phyloP scores from a whole-genome alignment of 1,140 invertebrate genomes.

The Theocolax elegans region DNA sequence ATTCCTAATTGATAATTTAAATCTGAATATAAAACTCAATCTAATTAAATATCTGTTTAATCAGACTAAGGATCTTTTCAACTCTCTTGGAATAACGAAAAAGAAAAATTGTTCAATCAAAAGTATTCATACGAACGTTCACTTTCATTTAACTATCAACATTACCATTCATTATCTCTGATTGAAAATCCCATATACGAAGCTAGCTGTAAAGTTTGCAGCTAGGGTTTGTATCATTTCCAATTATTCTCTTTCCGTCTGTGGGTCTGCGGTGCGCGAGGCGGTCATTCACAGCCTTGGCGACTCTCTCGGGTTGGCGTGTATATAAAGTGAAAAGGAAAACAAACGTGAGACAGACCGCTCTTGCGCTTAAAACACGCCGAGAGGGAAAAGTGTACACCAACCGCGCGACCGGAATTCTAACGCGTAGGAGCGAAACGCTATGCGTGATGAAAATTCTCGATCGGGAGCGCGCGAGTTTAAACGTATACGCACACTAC shows the following conservation, averaged over 20 bases:
- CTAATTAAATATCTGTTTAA: too few relatives aligned
- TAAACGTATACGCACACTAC: too few relatives aligned
- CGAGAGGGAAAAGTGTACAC: slow-evolving; percentile 3
- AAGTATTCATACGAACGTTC: background rate
- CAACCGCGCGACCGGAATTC: slow-evolving; percentile 1
- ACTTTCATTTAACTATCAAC: background rate
- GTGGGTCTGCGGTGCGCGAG: background rate
- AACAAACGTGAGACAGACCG: background rate
- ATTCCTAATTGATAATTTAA: too few relatives aligned
- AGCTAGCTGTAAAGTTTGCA: background rate
- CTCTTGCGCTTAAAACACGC: background rate
- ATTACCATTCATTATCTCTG: background rate
- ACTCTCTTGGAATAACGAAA: too few relatives aligned
- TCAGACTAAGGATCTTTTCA: too few relatives aligned
- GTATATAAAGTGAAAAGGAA: slow-evolving; percentile 10
- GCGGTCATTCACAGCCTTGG: slow-evolving; percentile 3
- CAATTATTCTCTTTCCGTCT: background rate
- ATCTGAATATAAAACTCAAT: too few relatives aligned
- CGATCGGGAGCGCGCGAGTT: background rate
- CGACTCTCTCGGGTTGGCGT: background rate
- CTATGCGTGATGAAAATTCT: background rate
- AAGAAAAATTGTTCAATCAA: background rate
- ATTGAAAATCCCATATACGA: background rate
- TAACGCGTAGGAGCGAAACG: slow-evolving; percentile 9
- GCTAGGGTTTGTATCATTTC: background rate